These are phyloP conservation scores for Drosophila meridionalis DNA, from an alignment of 2,888 invertebrate species.

Conservation along the genomic window DNA sequence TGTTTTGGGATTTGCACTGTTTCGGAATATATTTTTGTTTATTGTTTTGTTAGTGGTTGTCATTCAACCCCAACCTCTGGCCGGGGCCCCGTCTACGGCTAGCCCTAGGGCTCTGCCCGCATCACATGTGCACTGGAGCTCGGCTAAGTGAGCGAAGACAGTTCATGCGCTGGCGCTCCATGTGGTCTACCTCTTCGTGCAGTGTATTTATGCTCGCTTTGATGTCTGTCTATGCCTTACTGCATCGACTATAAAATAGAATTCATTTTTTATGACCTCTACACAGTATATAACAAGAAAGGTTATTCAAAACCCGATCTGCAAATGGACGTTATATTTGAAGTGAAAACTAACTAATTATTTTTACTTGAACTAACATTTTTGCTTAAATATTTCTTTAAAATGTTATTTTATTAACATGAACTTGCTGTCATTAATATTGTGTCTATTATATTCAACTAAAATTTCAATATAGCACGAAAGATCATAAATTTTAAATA, in stretches of 20 bases:
- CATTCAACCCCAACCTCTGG: conserved; percentile 14
- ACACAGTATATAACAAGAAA: neutral
- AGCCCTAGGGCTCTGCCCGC: neutral
- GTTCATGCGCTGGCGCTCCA: conserved; percentile 51
- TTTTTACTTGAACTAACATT: too few species aligned
- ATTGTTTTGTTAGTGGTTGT: conserved; percentile 54
- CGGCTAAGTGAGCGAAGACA: conserved; percentile 24
- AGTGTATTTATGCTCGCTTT: conserved; percentile 35
- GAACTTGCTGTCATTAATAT: too few species aligned
- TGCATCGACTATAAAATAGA: conserved; percentile 6
- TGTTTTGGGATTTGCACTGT: conserved; percentile 51
- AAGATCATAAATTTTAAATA: neutral
- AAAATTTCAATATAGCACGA: neutral
- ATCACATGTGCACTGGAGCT: conserved; percentile 29
- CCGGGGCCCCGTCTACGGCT: neutral
- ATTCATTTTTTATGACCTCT: conserved; percentile 4
- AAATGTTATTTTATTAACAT: too few species aligned
- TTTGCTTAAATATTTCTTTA: too few species aligned
- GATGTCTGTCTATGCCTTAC: conserved; percentile 31
- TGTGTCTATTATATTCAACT: too few species aligned
- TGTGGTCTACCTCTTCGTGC: conserved; percentile 44
- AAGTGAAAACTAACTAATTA: too few species aligned
- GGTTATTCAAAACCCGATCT: neutral
- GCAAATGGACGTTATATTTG: neutral
- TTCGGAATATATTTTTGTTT: conserved; percentile 47